These are phyloP conservation scores for Oenanthe oenanthe DNA, from an alignment of 2,113 vertebrate species.

Conservation along the genomic window DNA sequence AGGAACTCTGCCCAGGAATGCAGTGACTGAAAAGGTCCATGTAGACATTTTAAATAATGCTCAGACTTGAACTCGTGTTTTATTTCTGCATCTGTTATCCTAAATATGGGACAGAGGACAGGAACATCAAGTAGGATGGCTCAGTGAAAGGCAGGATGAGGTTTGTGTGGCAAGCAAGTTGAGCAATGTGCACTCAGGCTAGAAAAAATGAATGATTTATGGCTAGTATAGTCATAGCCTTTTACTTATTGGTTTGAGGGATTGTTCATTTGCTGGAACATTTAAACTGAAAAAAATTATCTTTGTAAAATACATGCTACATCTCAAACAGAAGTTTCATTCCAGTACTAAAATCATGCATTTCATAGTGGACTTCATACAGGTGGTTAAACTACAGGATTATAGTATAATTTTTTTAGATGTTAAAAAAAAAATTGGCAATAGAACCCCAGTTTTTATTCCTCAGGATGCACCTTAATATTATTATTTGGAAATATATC, in stretches of 20 bases:
- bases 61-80: not conserved
- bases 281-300: not conserved
- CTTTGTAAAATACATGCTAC: not conserved
- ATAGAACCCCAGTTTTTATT: not conserved
- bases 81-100: not conserved
- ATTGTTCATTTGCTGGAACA: not conserved
- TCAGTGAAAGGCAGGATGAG: not conserved
- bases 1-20: not conserved
- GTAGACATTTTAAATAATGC: not conserved
- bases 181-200: rapidly evolving
- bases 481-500: not conserved
- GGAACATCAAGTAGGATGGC: not conserved
- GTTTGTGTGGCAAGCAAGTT: not conserved
- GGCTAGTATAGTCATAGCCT: not conserved
- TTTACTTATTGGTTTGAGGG: not conserved
- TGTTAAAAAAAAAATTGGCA: not conserved
- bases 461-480: not conserved
- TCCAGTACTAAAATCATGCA: not conserved
- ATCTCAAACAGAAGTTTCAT: not conserved
- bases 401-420: not conserved
- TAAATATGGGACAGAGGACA: not conserved
- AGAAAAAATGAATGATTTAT: not conserved
- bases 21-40: not conserved
- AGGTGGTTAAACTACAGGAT: not conserved
- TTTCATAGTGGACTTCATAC: not conserved